Base-by-base conservation (phyloP, 2,888 invertebrate genomes). In the Polietes domitor region DNA sequence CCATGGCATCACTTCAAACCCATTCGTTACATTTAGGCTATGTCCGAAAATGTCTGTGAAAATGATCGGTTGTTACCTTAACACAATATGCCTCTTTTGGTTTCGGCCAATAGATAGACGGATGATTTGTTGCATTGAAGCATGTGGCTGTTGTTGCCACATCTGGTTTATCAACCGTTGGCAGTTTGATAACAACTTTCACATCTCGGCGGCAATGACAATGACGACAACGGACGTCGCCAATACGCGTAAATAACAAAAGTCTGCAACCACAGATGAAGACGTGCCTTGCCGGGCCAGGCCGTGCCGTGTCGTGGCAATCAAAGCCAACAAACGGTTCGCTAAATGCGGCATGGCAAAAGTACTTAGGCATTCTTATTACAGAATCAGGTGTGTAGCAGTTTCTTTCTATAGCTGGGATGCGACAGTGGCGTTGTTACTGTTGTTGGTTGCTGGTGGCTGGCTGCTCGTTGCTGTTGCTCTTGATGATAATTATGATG, bases 311-410 rank as follows among this genome's bases (percentile, higher is more conserved):
- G 9, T 12, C 37, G 32, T 32, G 32, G 32, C 63, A 32, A 32
- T 32, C 37, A 10, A 55, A 32, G 12, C 28, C 41, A 43, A 19
- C 32, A 41, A 65, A 37, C 21, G 43, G 43, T 68, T 0, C 24
- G 24, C 21, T 41, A 68, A 21, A 43, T 43, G 68, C 68, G 24
- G 41, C 68, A 68, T 68, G 43, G 19, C 10, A 65, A 68, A 68
- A 19, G 43, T 68, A 43, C 21, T 68, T 24, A 68, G 43, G 68
- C 24, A 68, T 68, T 68, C 68, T 84, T 84, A 79, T 79, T 81
- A 81, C 78, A 84, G 84, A 84, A 84, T 84, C 78, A 73, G 73
- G 76, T 79, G 76, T 79, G 84, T 70, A 68, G 78, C 61, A 79
- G 26, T 61, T 77, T 77, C 77, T 53, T n/a, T 43, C 43, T 15